Percentiles rank a stretch among this genome's conserved stretches.
Conservation (phyloP, 2,797 vertebrate species). For the Spinibarbus caldwelli region DNA sequence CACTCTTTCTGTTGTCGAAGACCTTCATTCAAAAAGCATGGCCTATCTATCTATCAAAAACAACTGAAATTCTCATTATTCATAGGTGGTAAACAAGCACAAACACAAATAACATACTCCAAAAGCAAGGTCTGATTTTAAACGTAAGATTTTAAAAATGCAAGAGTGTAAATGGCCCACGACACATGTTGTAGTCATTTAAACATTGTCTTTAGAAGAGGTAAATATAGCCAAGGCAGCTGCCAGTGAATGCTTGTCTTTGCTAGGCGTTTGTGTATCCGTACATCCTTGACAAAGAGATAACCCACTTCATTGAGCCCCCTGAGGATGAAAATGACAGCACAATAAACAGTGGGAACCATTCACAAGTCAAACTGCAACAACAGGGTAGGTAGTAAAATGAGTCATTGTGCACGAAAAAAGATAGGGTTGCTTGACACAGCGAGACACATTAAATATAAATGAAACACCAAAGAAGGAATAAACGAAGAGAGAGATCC, state of each 20-base stretch:
- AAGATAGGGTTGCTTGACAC: conserved; percentile 14
- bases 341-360: conserved; percentile 41
- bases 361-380: conserved; percentile 33
- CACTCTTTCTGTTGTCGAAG: background rate
- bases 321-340: conserved; percentile 23
- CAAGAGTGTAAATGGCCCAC: background rate
- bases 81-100: background rate
- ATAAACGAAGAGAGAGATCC: conserved; percentile 13
- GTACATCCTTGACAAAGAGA: conserved; percentile 41
- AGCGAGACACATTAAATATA: conserved; percentile 32
- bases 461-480: conserved; percentile 30
- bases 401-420: conserved; percentile 44
- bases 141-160: background rate
- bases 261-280: conserved; percentile 13
- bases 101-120: background rate
- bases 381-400: conserved; percentile 43
- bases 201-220: conserved; percentile 24
- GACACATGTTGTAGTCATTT: conserved; percentile 34
- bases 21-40: background rate
- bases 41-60: background rate
- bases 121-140: conserved; percentile 22
- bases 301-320: conserved; percentile 36
- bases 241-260: conserved; percentile 15
- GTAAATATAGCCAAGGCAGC: conserved; percentile 43
- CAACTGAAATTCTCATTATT: background rate